Base-by-base conservation (phyloP, 2,888 invertebrate species). In the Eubasilissa splendida region DNA sequence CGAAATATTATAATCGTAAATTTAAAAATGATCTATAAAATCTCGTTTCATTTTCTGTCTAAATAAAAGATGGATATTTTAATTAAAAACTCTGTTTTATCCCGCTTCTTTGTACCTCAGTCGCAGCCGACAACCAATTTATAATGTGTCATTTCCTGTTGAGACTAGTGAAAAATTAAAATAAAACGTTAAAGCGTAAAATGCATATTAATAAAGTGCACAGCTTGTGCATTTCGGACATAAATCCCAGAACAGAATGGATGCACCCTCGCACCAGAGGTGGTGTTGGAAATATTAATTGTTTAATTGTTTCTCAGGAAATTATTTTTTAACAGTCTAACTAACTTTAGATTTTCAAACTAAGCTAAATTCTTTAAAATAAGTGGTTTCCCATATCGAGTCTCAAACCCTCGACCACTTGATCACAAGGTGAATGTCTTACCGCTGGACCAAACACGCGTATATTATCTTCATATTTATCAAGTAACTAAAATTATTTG, bases 111-210 rank as follows among this genome's bases (percentile, higher is more conserved):
- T 63, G 33, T 63, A 63, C 63, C 63, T 63, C 63, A 33, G 31
- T 63, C 33, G 63, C 63, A 12, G 63, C 63, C n/a, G 59, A 59
- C 59, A 63, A 31, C 42, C 63, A 63, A 63, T 63, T 63, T 33
- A 63, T 63, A 63, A 63, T 63, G 63, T 63, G 63, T 63, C 63
- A 63, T 12, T 63, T 63, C 33, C 63, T 12, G 33, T 11, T n/a
- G 63, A 33, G 63, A 12, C 63, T 22, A 7, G 42, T 8, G 42
- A 63, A 63, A 63, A 63, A 63, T 5, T 10, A 63, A 33, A 31
- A 63, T 33, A 63, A 12, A 33, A 63, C 31, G 42, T 12, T 22
- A 12, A 63, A 63, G 63, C 31, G 12, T 63, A 33, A 63, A 63
- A 33, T 63, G 63, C 63, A 63, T 33, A 63, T 63, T 63, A 63